phyloP scores from a whole-genome alignment of 2,113 vertebrate genomes.

The Zapus hudsonius region DNA sequence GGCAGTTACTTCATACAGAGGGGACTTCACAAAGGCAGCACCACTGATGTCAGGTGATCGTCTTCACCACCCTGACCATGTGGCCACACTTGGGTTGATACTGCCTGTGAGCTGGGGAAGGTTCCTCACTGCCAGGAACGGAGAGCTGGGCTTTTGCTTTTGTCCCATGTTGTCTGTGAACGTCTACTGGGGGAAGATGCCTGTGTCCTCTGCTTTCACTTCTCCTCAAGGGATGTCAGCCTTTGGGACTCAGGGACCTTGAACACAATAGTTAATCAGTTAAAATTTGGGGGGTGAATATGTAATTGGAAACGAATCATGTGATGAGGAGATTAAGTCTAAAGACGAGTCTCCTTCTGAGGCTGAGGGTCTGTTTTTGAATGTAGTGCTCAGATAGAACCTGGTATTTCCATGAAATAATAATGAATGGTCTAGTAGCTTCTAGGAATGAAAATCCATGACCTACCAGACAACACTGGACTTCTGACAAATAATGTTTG shows the following conservation, averaged over 20 bases:
- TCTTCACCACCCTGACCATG: fast-evolving
- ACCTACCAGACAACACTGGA: background rate
- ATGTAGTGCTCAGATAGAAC: background rate
- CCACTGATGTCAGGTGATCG: fast-evolving
- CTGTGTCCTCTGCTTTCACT: fast-evolving
- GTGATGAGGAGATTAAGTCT: background rate
- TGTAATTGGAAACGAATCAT: background rate
- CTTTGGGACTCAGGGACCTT: background rate
- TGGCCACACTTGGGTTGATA: fast-evolving
- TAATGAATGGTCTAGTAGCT: background rate
- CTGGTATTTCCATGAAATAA: background rate
- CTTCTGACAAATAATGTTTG: constrained; percentile 58
- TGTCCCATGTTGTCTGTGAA: fast-evolving
- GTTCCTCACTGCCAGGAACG: fast-evolving
- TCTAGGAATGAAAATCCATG: constrained; percentile 54
- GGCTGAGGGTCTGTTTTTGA: background rate
- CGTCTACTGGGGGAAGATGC: background rate
- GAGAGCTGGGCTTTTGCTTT: background rate
- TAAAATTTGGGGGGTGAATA: background rate
- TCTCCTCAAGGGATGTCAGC: background rate
- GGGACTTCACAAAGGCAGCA: background rate
- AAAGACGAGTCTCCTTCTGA: background rate
- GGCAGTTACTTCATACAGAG: background rate
- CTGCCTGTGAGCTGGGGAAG: fast-evolving
- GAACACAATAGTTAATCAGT: background rate